These are phyloP conservation scores for Copsychus sechellarum DNA, from an alignment of 2,113 vertebrate species.

Conservation along the genomic window DNA sequence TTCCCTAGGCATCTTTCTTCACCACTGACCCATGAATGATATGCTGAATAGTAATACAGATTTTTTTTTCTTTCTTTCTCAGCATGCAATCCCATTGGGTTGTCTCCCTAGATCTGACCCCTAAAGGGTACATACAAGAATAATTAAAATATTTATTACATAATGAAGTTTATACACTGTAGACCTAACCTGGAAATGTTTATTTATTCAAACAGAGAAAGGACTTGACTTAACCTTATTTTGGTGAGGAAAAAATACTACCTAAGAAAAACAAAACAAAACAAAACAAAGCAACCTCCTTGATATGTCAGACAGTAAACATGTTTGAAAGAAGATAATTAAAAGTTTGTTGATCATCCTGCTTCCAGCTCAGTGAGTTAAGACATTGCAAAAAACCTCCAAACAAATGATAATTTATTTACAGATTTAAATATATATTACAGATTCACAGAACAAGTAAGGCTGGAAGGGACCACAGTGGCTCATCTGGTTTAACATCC, in stretches of 20 bases:
- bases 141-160: not conserved
- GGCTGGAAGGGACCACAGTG: not conserved
- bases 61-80: not conserved
- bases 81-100: not conserved
- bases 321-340: not conserved
- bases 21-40: not conserved
- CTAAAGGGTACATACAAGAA: not conserved
- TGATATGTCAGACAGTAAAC: not conserved
- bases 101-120: not conserved
- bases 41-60: not conserved
- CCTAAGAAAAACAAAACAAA: not conserved
- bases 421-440: not conserved
- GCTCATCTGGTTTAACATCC: fast-evolving
- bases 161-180: not conserved
- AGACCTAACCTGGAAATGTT: not conserved
- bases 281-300: not conserved
- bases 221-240: not conserved
- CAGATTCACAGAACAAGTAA: not conserved
- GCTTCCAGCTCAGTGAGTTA: not conserved
- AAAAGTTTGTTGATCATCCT: not conserved
- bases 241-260: not conserved
- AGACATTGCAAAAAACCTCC: not conserved
- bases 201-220: not conserved
- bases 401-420: not conserved
- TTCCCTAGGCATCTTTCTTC: not conserved